phyloP scores from a whole-genome alignment of 2,113 vertebrate genomes.

The Planiliza haematocheilus region DNA sequence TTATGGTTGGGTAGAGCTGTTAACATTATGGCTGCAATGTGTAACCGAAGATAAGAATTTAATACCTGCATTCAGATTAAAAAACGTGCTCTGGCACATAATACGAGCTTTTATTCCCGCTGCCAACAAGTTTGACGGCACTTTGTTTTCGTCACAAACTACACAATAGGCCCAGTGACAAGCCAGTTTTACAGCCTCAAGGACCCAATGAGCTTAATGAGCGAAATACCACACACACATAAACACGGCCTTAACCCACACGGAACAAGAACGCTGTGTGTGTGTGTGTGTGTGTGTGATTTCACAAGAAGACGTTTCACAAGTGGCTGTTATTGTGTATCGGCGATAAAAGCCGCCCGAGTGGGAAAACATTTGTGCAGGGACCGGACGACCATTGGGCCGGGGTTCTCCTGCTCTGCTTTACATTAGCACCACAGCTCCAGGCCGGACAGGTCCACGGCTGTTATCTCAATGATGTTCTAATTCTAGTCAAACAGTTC shows the following conservation, averaged over 20 bases:
- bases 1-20: slow-evolving; percentile 60
- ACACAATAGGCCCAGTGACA: slow-evolving; percentile 54
- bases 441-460: slow-evolving; percentile 78
- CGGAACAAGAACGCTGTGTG: slow-evolving; percentile 7
- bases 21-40: slow-evolving; percentile 61
- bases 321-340: slow-evolving; percentile 57
- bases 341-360: slow-evolving; percentile 46
- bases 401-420: slow-evolving; percentile 53
- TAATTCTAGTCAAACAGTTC: slow-evolving; percentile 88
- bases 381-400: slow-evolving; percentile 37
- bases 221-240: slow-evolving; percentile 33
- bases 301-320: slow-evolving; percentile 66
- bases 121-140: slow-evolving; percentile 51
- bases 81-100: slow-evolving; percentile 53
- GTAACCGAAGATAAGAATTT: slow-evolving; percentile 64
- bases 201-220: slow-evolving; percentile 56
- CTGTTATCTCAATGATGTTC: slow-evolving; percentile 87
- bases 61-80: slow-evolving; percentile 58
- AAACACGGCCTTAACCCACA: slow-evolving; percentile 45
- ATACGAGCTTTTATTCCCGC: slow-evolving; percentile 26
- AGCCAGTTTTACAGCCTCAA: slow-evolving; percentile 58
- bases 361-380: slow-evolving; percentile 66
- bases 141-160: slow-evolving; percentile 46
- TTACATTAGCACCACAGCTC: slow-evolving; percentile 73
- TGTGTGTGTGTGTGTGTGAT: slow-evolving; percentile 21